Percentiles rank a stretch among this genome's conserved stretches.
Conservation (phyloP, 2,888 invertebrate species). For the Uropetala carovei region DNA sequence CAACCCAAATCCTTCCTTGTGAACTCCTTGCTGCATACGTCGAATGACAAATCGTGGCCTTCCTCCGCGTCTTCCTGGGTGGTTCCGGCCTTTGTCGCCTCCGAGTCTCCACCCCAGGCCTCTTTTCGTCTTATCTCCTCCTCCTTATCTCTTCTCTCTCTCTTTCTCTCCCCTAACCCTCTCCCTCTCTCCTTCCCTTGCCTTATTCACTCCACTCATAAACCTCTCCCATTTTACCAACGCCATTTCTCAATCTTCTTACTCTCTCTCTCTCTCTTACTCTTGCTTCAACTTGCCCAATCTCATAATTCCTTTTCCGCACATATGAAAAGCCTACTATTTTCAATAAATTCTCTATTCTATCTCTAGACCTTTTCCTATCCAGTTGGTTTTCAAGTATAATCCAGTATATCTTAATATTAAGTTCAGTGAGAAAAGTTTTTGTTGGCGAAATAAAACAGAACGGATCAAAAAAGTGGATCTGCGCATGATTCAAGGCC, state of each 20-base stretch:
- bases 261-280: neutral
- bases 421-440: no score
- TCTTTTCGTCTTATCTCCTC: neutral
- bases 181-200: neutral
- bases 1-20: neutral
- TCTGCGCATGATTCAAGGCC: no score
- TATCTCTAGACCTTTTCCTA: no score
- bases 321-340: no score
- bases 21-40: conserved; percentile 14
- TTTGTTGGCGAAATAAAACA: no score
- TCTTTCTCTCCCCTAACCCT: neutral
- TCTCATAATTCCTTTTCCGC: no score
- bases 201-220: neutral
- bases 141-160: neutral
- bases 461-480: no score
- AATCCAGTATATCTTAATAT: no score
- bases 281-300: neutral
- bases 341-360: no score
- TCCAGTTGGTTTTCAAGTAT: no score
- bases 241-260: neutral
- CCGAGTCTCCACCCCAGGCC: neutral
- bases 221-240: neutral
- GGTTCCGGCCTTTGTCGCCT: conserved; percentile 60
- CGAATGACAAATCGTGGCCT: conserved; percentile 62
- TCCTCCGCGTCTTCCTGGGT: conserved; percentile 61